Base-by-base conservation (phyloP, 2,888 invertebrate species). In the Acleris cristana region DNA sequence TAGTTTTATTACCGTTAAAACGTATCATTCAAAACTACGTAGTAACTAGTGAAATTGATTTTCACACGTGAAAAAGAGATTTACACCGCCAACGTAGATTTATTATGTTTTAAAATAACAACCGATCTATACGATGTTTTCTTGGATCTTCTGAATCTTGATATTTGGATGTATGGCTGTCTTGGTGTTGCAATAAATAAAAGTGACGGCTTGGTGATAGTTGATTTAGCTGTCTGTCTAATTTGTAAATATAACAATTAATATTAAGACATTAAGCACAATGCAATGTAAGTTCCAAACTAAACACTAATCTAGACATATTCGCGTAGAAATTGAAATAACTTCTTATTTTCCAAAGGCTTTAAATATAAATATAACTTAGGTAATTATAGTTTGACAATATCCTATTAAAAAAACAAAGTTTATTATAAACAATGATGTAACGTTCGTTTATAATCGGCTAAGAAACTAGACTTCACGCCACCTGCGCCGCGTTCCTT, bases 1-100 rank as follows among this genome's bases (percentile, higher is more conserved):
- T 62, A 64, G 62, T 58, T 68, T 70, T 70, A 67, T 64, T 64
- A 45, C 59, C n/a, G 34, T 67, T 51, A 59, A 66, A 62, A 69
- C 64, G 69, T 65, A 69, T 65, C 65, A 58, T 58, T 59, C 57
- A 45, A 59, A 60, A 60, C 34, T 49, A 34, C 54, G 40, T 48
- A 54, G 52, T 23, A 57, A 23, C 19, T 3, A 40, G 40, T 40
- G 30, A 58, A 62, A 67, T 58, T 67, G 63, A 67, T 63, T 57
- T 57, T 57, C 63, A 56, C 58, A 63, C 67, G 67, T 63, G 63
- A 40, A 48, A 54, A 54, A 45, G 18, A 67, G 62, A 67, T 67
- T 67, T 67, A 67, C 48, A 26, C 14, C 40, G 23, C 55, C 52
- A n/a, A 45, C 51, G 44, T 48, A 21, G 63, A 63, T 67, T 67